phyloP scores from a whole-genome alignment of 2,888 invertebrate genomes.

The Chelonus formosanus region DNA sequence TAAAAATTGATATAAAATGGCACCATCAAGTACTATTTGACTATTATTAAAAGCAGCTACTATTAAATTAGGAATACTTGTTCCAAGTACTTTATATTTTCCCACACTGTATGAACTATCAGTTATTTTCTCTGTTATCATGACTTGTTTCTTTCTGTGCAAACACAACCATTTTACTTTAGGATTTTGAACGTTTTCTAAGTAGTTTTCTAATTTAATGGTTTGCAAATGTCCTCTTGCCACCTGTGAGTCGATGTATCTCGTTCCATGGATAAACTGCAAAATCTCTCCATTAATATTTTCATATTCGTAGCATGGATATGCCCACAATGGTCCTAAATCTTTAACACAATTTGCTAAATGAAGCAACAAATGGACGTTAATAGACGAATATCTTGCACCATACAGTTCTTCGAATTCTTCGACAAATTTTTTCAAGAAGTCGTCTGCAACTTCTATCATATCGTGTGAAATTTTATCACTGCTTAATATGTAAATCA shows the following conservation, averaged over 20 bases:
- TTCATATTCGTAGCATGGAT: slow-evolving; percentile 39
- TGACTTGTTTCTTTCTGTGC: slow-evolving; percentile 33
- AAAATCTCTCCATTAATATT: slow-evolving; percentile 37
- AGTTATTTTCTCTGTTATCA: slow-evolving; percentile 22
- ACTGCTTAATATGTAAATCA: slow-evolving; percentile 6
- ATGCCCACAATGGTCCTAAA: slow-evolving; percentile 38
- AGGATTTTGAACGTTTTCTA: slow-evolving; percentile 30
- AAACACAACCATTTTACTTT: slow-evolving; percentile 34
- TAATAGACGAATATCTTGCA: slow-evolving; percentile 32
- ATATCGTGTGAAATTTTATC: slow-evolving; percentile 20
- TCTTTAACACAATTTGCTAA: slow-evolving; percentile 28
- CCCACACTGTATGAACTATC: slow-evolving; percentile 22
- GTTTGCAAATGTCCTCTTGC: slow-evolving; percentile 28
- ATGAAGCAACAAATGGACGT: slow-evolving; percentile 38
- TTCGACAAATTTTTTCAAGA: slow-evolving; percentile 34
- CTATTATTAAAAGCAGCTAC: slow-evolving; percentile 16
- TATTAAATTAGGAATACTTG: neutral
- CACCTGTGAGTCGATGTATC: slow-evolving; percentile 35
- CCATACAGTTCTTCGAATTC: slow-evolving; percentile 36
- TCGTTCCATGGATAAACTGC: slow-evolving; percentile 35
- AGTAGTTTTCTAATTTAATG: slow-evolving; percentile 22
- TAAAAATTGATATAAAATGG: slow-evolving; percentile 30
- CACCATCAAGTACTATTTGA: slow-evolving; percentile 14
- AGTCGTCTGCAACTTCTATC: slow-evolving; percentile 20
- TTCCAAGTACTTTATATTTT: slow-evolving; percentile 27